Evolutionary conservation across 2,888 invertebrate genomes (phyloP).

Genomic region (Thysanoteuthis rhombus): DNA sequence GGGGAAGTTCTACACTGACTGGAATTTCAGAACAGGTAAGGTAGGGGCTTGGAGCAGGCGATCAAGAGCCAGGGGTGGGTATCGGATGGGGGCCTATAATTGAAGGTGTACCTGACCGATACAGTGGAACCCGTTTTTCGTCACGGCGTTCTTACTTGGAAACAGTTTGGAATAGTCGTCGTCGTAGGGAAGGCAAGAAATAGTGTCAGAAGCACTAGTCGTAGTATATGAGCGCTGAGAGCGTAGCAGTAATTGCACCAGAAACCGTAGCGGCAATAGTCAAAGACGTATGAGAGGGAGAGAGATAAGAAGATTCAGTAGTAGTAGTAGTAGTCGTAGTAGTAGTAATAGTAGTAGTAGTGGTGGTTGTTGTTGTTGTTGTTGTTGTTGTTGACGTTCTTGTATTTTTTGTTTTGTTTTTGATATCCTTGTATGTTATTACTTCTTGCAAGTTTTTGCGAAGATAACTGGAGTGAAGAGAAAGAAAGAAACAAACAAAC

Average conservation of each 20-base stretch:
- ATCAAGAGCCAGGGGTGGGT: neutral
- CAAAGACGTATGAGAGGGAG: neutral
- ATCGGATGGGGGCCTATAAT: neutral
- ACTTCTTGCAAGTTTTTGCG: no score
- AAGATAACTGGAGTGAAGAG: no score
- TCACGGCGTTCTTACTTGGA: neutral
- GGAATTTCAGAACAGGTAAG: neutral
- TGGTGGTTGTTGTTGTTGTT: no score
- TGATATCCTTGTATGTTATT: no score
- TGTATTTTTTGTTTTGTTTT: no score
- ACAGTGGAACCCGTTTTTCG: neutral
- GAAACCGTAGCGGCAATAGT: neutral
- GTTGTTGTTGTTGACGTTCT: no score
- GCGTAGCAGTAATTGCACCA: neutral
- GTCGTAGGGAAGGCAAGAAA: neutral
- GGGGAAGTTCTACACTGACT: no score
- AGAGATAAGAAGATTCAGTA: no score
- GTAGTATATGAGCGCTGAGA: neutral
- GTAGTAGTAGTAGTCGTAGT: no score
- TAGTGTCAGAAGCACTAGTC: neutral
- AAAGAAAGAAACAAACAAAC: no score
- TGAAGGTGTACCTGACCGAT: neutral
- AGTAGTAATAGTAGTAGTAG: neutral
- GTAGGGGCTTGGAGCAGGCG: no score
- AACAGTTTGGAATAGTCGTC: neutral